A percentile compares a stretch with the other conserved stretches of the same genome.
These are phyloP conservation scores for Arvicola amphibius DNA, from an alignment of 2,797 vertebrate species.

Conservation along the genomic window DNA sequence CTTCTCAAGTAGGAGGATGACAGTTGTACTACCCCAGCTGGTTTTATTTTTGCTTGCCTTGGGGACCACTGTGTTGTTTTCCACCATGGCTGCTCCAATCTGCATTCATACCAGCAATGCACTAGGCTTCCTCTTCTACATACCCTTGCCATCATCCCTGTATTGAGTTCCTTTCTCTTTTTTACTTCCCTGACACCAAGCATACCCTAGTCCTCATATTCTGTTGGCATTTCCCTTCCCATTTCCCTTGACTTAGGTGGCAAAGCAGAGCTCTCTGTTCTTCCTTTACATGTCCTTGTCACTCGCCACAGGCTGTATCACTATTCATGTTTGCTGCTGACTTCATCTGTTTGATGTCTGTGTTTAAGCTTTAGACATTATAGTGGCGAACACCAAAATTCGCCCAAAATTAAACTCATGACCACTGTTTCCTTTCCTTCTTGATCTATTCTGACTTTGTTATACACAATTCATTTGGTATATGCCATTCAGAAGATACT, in stretches of 20 bases:
- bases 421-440: not conserved
- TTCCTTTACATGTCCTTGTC: not conserved
- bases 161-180: not conserved
- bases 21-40: not conserved
- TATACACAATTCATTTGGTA: not conserved
- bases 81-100: not conserved
- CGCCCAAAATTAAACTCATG: conserved; percentile 14
- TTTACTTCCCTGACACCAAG: not conserved
- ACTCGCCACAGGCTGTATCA: not conserved
- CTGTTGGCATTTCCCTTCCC: not conserved
- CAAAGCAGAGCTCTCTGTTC: not conserved
- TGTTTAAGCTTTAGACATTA: conserved; percentile 22
- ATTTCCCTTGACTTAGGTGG: not conserved
- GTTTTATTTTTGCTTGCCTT: not conserved
- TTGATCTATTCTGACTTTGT: not conserved
- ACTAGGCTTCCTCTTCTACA: not conserved
- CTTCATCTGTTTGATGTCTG: not conserved
- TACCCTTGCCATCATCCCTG: not conserved
- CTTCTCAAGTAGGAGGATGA: not conserved
- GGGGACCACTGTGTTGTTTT: not conserved
- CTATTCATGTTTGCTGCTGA: not conserved
- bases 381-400: not conserved
- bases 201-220: not conserved
- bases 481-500: not conserved
- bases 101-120: not conserved